A percentile compares a stretch with the other conserved stretches of the same genome.
phyloP scores from a whole-genome alignment of 2,888 invertebrate genomes.

The Nematopogon swammerdamellus region DNA sequence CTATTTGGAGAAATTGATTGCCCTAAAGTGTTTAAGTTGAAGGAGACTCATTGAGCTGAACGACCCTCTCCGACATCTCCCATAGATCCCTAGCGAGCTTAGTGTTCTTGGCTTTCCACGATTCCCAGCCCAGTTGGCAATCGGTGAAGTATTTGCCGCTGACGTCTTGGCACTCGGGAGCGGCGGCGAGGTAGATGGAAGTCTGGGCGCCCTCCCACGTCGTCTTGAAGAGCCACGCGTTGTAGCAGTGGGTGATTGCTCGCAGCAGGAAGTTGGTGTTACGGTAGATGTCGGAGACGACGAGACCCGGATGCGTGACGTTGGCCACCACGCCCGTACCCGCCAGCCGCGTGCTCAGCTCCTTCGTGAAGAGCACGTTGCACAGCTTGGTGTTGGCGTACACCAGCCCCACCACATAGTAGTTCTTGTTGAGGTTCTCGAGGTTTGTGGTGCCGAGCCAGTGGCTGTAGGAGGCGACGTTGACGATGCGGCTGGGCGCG shows the following conservation, averaged over 20 bases:
- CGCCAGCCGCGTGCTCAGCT: slow-evolving; percentile 1
- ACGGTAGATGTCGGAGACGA: slow-evolving; percentile 76
- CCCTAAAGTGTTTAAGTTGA: too few species aligned
- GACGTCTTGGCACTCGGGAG: slow-evolving; percentile 62
- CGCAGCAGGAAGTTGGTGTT: slow-evolving; percentile 49
- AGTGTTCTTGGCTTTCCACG: slow-evolving; percentile 56
- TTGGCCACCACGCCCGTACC: slow-evolving; percentile 69
- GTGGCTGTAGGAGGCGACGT: slow-evolving; percentile 68
- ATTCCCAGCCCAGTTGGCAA: slow-evolving; percentile 59
- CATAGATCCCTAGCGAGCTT: slow-evolving; percentile 71
- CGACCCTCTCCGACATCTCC: slow-evolving; percentile 71
- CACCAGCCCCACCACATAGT: neutral
- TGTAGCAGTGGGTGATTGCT: neutral
- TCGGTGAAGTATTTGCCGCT: slow-evolving; percentile 76
- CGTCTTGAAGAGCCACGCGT: slow-evolving; percentile 47
- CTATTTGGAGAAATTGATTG: too few species aligned
- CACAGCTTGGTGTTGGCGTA: slow-evolving; percentile 3
- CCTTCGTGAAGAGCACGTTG: neutral
- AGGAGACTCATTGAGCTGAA: too few species aligned
- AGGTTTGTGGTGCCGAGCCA: slow-evolving; percentile 59
- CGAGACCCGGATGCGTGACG: slow-evolving; percentile 82
- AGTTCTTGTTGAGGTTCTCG: slow-evolving; percentile 53
- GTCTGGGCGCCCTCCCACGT: slow-evolving; percentile 75
- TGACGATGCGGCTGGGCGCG: slow-evolving; percentile 61
- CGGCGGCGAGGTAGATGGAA: slow-evolving; percentile 63